Evolutionary conservation across 1,140 invertebrate genomes (phyloP).

Genomic region (honey bee (Apis mellifera)): DNA sequence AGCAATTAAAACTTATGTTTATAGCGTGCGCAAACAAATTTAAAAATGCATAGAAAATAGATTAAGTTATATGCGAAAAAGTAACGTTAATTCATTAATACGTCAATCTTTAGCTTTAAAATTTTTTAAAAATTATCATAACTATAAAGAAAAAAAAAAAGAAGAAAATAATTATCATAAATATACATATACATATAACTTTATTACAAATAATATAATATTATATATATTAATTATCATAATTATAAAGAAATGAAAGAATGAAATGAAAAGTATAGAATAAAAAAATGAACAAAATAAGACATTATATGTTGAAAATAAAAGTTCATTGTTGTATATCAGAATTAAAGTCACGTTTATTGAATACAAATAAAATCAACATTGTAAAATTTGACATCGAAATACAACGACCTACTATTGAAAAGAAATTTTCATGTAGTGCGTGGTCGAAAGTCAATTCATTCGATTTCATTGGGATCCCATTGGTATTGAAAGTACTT

Average conservation of each 20-base stretch:
- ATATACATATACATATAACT: no score
- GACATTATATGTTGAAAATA: not conserved
- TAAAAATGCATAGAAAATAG: not conserved
- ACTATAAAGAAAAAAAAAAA: no score
- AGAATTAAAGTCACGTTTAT: slow-evolving; percentile 10
- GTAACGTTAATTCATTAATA: not conserved
- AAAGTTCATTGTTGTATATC: not conserved
- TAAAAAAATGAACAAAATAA: no score
- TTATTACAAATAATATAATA: no score
- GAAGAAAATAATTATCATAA: no score
- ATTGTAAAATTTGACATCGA: slow-evolving; percentile 17
- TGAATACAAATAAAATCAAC: slow-evolving; percentile 18
- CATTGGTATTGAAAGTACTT: slow-evolving; percentile 14
- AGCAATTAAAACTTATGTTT: slow-evolving; percentile 34
- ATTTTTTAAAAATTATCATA: no score
- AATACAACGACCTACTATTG: slow-evolving; percentile 35
- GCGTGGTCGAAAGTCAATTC: slow-evolving; percentile 35
- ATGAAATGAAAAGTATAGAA: no score
- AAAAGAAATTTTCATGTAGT: slow-evolving; percentile 39
- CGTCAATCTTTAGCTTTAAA: no score
- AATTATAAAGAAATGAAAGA: no score
- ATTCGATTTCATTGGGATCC: slow-evolving; percentile 24
- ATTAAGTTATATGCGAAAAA: not conserved
- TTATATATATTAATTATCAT: no score
- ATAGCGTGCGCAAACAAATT: not conserved